These are phyloP conservation scores for Phrynosoma blainvillii DNA, from an alignment of 2,113 vertebrate species.

Conservation along the genomic window DNA sequence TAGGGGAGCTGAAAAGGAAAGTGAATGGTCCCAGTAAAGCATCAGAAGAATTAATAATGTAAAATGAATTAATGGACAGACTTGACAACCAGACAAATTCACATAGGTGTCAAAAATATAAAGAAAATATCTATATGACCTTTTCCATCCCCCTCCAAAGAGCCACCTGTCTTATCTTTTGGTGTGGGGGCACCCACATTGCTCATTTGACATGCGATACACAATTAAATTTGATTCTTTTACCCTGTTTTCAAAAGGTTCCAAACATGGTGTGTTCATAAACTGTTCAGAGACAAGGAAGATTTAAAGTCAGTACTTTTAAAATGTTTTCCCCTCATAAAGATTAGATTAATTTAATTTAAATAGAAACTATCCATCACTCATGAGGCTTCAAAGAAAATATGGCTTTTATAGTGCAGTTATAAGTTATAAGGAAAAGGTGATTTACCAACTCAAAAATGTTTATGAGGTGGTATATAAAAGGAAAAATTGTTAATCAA, in stretches of 20 bases:
- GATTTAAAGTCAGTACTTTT: constrained; percentile 51
- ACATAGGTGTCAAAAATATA: constrained; percentile 67
- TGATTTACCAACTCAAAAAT: constrained; percentile 37
- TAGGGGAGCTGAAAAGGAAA: constrained; percentile 34
- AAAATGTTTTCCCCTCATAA: constrained; percentile 36
- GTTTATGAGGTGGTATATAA: constrained; percentile 47
- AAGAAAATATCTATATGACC: constrained; percentile 61
- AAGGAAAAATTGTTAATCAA: constrained; percentile 40
- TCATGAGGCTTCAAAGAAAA: constrained; percentile 25
- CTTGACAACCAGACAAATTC: constrained; percentile 64
- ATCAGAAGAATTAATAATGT: constrained; percentile 69
- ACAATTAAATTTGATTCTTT: constrained; percentile 47
- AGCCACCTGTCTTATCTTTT: constrained; percentile 60
- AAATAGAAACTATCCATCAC: constrained; percentile 44
- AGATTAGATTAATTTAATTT: constrained; percentile 47
- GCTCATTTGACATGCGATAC: constrained; percentile 55
- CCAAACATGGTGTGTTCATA: constrained; percentile 54
- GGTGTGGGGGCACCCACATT: constrained; percentile 25
- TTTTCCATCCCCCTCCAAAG: constrained; percentile 60
- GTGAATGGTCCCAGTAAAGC: constrained; percentile 62
- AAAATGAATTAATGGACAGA: constrained; percentile 71
- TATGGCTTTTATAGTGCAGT: background rate
- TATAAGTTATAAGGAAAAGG: constrained; percentile 34
- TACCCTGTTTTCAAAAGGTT: constrained; percentile 34
- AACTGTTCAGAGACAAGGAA: constrained; percentile 24